Evolutionary conservation across 2,888 invertebrate genomes (phyloP).

Genomic region (Ommatoiulus sabulosus): DNA sequence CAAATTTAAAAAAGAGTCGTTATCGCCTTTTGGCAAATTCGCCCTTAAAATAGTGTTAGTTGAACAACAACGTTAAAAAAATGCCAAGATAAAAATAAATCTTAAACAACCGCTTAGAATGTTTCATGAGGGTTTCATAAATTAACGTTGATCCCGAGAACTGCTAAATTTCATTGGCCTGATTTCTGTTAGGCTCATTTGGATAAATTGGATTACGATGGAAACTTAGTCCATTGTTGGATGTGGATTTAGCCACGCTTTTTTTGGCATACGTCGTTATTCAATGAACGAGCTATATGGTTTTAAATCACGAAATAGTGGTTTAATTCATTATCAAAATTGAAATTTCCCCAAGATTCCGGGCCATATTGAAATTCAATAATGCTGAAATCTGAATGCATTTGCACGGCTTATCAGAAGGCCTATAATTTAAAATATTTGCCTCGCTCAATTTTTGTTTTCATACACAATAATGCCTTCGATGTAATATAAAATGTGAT

Average conservation of each 20-base stretch:
- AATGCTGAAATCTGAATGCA: not conserved
- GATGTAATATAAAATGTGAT: not conserved
- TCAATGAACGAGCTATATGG: no score
- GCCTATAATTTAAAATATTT: conserved; percentile 25
- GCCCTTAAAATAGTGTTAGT: not conserved
- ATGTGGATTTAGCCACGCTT: no score
- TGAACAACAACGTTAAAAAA: not conserved
- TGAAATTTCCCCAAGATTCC: not conserved
- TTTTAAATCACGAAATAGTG: not conserved
- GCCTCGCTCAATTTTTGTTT: not conserved
- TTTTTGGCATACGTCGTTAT: no score
- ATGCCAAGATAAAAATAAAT: not conserved
- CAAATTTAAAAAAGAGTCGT: not conserved
- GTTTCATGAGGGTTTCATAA: no score
- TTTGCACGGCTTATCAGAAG: not conserved
- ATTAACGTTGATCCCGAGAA: no score
- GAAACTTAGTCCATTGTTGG: no score
- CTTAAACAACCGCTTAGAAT: not conserved
- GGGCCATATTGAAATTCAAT: not conserved
- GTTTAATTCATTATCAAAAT: not conserved
- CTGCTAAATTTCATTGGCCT: no score
- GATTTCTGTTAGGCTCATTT: no score
- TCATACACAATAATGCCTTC: not conserved
- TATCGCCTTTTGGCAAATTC: not conserved
- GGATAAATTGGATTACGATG: no score